Evolutionary conservation across 1,140 invertebrate genomes (phyloP).

Genomic region (Meteorus sp.): DNA sequence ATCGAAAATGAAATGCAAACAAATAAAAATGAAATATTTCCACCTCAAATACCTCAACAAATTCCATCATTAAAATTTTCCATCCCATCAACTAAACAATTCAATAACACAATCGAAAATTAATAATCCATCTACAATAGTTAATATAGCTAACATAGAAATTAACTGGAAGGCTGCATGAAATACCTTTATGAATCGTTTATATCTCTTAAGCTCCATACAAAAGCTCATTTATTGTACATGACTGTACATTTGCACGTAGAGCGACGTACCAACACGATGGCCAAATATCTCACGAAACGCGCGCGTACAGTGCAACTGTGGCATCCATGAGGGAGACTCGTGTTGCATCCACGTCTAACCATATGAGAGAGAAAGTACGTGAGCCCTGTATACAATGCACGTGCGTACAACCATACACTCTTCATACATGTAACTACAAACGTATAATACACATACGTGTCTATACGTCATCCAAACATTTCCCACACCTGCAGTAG

Average conservation of each 20-base stretch:
- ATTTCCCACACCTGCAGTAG: background rate
- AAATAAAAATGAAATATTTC: too few species aligned
- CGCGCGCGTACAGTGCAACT: background rate
- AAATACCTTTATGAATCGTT: slow-evolving; percentile 18
- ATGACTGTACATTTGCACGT: slow-evolving; percentile 22
- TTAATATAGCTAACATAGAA: too few species aligned
- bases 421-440: too few species aligned
- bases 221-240: slow-evolving; percentile 1
- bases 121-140: too few species aligned
- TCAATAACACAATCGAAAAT: too few species aligned
- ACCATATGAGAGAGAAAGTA: too few species aligned
- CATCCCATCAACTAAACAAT: too few species aligned
- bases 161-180: background rate
- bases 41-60: too few species aligned
- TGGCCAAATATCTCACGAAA: slow-evolving; percentile 23
- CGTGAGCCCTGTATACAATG: too few species aligned
- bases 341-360: slow-evolving; percentile 6
- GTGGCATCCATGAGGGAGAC: background rate
- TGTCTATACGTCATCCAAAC: slow-evolving; percentile 8
- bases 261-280: slow-evolving; percentile 17
- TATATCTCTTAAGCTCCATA: slow-evolving; percentile 12
- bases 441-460: background rate
- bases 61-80: too few species aligned
- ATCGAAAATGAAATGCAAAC: too few species aligned
- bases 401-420: background rate